A percentile compares a stretch with the other conserved stretches of the same genome.
Evolutionary conservation across 2,888 invertebrate genomes (phyloP).

Genomic region (Cryptus armator): DNA sequence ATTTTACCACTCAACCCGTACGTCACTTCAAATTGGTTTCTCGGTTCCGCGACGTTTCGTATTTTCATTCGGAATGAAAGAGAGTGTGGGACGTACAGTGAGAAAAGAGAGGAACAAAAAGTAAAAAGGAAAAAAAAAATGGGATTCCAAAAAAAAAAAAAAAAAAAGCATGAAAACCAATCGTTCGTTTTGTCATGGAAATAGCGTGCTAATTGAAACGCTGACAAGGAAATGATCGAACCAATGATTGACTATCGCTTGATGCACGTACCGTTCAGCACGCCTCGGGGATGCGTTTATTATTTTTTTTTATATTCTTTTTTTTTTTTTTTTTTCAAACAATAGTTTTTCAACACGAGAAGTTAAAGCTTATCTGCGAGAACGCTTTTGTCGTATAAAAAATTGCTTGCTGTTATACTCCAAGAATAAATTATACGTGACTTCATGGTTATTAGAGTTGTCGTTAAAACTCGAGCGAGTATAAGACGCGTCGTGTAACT

Average conservation of each 20-base stretch:
- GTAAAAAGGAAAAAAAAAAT: slow-evolving; percentile 40
- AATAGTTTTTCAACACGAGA: neutral
- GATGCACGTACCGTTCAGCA: neutral
- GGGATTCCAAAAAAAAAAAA: slow-evolving; percentile 37
- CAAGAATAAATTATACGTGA: neutral
- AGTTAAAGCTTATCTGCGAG: neutral
- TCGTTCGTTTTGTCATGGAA: slow-evolving; percentile 43
- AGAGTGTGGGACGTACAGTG: slow-evolving; percentile 25
- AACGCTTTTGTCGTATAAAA: neutral
- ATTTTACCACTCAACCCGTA: slow-evolving; percentile 49
- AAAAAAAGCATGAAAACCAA: slow-evolving; percentile 47
- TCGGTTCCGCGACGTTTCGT: slow-evolving; percentile 54
- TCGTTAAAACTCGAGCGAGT: neutral
- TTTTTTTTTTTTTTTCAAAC: neutral
- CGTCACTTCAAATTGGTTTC: slow-evolving; percentile 62
- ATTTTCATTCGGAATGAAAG: slow-evolving; percentile 66
- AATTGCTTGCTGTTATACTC: neutral
- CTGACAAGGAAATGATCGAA: slow-evolving; percentile 60
- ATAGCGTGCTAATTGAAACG: slow-evolving; percentile 60
- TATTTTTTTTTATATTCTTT: neutral
- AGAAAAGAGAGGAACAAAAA: neutral
- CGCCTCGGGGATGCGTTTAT: neutral
- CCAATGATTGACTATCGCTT: slow-evolving; percentile 20
- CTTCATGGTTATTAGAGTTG: neutral
- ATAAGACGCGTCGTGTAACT: neutral